Percentiles rank a stretch among this genome's conserved stretches.
Evolutionary conservation across 2,888 invertebrate genomes (phyloP).

Genomic region (Eledone cirrhosa): DNA sequence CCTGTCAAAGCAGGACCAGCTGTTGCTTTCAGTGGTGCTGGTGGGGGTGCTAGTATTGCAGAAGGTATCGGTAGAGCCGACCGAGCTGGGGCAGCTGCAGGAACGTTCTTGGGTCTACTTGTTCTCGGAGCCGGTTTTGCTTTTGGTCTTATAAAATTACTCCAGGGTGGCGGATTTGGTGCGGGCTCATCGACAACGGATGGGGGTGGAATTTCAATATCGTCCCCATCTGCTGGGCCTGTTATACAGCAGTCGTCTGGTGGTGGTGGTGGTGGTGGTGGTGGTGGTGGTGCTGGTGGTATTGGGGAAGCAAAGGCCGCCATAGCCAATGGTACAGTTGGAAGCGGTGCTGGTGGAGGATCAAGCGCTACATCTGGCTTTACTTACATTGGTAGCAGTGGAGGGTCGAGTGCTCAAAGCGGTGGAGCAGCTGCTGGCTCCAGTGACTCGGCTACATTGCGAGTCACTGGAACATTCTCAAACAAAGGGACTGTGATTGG

Average conservation of each 20-base stretch:
- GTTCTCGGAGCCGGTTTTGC: slow-evolving; percentile 46
- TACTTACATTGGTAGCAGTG: slow-evolving; percentile 32
- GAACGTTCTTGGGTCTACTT: slow-evolving; percentile 45
- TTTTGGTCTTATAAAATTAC: slow-evolving; percentile 52
- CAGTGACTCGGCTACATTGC: slow-evolving; percentile 51
- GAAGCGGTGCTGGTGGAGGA: slow-evolving; percentile 40
- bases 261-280: slow-evolving; percentile 39
- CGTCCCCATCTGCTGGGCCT: slow-evolving; percentile 31
- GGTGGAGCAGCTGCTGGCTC: slow-evolving; percentile 39
- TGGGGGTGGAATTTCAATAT: slow-evolving; percentile 37
- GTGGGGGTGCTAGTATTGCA: slow-evolving; percentile 39
- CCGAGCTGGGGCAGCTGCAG: slow-evolving; percentile 30
- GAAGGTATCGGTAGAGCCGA: slow-evolving; percentile 36
- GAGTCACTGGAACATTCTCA: slow-evolving; percentile 55
- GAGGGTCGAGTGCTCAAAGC: background rate
- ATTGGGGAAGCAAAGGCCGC: slow-evolving; percentile 31
- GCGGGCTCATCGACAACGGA: slow-evolving; percentile 44
- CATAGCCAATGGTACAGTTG: slow-evolving; percentile 36
- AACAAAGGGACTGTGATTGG: slow-evolving; percentile 58
- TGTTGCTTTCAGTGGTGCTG: background rate
- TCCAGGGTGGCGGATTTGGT: slow-evolving; percentile 47
- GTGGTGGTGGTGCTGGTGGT: slow-evolving; percentile 42
- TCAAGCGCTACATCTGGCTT: slow-evolving; percentile 29
- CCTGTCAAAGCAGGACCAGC: background rate
- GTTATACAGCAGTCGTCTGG: slow-evolving; percentile 4